Conservation (phyloP, 35 echinoderm and acorn worm species). For the Amphiura filiformis region DNA sequence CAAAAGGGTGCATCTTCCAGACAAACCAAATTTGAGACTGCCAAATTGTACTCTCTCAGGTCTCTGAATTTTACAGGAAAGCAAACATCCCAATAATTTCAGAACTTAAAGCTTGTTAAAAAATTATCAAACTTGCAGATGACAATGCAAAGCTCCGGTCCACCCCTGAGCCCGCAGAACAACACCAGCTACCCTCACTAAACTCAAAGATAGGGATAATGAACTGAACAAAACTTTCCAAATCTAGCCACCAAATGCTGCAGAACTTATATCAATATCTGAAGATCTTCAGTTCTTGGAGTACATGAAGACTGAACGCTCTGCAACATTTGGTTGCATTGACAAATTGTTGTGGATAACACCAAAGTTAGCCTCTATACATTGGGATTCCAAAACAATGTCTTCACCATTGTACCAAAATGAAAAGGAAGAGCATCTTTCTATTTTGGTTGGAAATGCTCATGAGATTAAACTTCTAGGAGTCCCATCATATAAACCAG, state of each 20-base stretch:
- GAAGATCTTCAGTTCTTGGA: not conserved
- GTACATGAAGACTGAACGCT: not conserved
- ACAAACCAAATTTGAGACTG: not conserved
- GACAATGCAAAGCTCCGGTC: not conserved
- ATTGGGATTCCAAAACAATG: not conserved
- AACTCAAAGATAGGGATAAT: not conserved
- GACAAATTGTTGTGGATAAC: not conserved
- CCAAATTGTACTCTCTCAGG: not conserved
- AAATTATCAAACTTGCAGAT: not conserved
- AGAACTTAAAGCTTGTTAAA: not conserved
- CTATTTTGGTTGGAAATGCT: not conserved
- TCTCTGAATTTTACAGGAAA: not conserved
- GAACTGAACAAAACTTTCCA: not conserved
- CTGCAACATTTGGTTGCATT: not conserved
- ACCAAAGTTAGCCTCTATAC: not conserved
- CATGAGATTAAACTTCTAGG: not conserved
- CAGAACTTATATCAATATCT: not conserved
- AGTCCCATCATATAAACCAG: not conserved
- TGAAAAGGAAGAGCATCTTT: not conserved
- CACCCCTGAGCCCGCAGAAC: not conserved
- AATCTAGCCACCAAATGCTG: not conserved
- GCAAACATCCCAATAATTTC: not conserved
- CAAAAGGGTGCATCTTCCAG: not conserved
- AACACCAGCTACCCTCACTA: not conserved
- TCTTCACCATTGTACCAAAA: not conserved